Evolutionary conservation across 2,113 vertebrate species (phyloP).

Genomic region (Poecile atricapillus): DNA sequence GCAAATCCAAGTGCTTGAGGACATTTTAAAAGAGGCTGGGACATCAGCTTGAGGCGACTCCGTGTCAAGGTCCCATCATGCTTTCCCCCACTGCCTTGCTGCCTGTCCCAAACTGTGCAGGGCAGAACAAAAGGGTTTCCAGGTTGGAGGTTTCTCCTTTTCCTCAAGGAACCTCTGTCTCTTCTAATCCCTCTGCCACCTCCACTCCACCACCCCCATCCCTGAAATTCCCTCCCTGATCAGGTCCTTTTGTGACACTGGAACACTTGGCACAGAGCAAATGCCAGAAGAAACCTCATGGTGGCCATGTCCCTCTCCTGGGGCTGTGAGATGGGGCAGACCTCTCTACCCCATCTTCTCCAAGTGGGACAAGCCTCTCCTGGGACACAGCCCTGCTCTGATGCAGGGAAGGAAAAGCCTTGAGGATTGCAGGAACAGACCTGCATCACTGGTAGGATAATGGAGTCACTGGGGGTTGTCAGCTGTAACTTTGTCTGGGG

Average conservation of each 20-base stretch:
- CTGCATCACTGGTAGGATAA: fast-evolving
- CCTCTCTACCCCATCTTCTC: not conserved
- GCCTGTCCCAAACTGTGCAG: not conserved
- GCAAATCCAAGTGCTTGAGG: constrained; percentile 21
- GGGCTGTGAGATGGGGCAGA: not conserved
- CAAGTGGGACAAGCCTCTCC: not conserved
- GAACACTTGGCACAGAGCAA: not conserved
- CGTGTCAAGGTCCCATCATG: constrained; percentile 11
- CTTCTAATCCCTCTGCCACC: not conserved
- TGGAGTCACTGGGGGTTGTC: not conserved
- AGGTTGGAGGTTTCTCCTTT: not conserved
- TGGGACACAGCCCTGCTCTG: not conserved
- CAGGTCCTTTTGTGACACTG: not conserved
- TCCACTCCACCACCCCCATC: not conserved
- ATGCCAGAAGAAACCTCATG: not conserved
- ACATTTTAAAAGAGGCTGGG: constrained; percentile 8
- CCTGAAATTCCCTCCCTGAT: not conserved
- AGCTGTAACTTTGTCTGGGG: not conserved
- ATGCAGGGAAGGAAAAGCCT: not conserved
- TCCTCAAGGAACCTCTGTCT: not conserved
- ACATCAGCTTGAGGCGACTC: constrained; percentile 20
- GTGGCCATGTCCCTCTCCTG: fast-evolving
- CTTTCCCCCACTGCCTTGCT: not conserved
- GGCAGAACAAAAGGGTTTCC: constrained; percentile 18
- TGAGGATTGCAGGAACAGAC: not conserved